Conservation (phyloP, 2,797 vertebrate genomes). For the Acanthornis magna region DNA sequence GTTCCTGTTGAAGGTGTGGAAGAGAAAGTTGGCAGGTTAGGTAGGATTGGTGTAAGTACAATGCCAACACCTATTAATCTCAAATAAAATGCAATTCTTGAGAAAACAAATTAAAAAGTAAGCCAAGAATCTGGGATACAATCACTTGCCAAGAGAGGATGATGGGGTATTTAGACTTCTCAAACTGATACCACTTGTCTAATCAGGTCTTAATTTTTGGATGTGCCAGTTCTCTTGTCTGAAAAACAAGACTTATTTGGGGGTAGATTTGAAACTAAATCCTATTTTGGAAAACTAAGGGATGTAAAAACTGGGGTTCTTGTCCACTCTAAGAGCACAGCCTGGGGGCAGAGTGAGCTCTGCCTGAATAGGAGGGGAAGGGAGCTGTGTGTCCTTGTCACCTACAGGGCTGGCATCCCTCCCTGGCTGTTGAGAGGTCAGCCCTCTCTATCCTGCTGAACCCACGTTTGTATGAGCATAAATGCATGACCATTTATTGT, state of each 20-base stretch:
- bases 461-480: fast-evolving
- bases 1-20: background rate
- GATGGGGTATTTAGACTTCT: background rate
- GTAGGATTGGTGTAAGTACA: background rate
- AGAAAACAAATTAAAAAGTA: background rate
- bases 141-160: background rate
- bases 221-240: background rate
- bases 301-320: background rate
- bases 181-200: background rate
- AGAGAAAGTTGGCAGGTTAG: background rate
- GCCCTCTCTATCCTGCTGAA: background rate
- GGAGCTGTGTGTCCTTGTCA: background rate
- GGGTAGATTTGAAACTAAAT: background rate
- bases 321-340: background rate
- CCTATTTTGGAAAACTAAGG: background rate
- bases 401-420: background rate
- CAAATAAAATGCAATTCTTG: background rate
- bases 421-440: background rate
- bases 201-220: background rate
- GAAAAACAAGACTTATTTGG: slow-evolving; percentile 3
- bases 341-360: background rate
- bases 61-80: background rate
- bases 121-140: background rate
- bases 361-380: background rate
- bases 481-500: background rate